These are phyloP conservation scores for Aphrophora alni DNA, from an alignment of 2,888 invertebrate species.

Conservation along the genomic window DNA sequence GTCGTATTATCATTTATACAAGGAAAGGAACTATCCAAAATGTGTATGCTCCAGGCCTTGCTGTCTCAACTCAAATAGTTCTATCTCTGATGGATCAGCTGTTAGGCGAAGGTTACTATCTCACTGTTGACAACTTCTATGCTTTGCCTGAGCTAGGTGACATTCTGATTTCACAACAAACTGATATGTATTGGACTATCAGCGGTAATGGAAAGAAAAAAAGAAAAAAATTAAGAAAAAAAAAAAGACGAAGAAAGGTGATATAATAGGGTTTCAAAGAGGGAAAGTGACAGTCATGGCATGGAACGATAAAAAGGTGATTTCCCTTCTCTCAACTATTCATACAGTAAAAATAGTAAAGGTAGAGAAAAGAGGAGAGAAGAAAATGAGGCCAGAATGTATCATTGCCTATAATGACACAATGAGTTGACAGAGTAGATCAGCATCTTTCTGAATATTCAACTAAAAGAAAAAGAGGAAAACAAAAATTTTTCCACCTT, in stretches of 20 bases:
- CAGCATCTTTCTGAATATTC: neutral
- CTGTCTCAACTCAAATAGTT: slow-evolving; percentile 45
- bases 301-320: too few relatives aligned
- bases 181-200: slow-evolving; percentile 6
- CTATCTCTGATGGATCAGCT: slow-evolving; percentile 4
- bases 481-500: neutral
- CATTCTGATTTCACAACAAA: neutral
- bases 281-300: neutral
- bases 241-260: neutral
- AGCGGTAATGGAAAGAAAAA: too few relatives aligned
- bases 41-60: slow-evolving; percentile 43
- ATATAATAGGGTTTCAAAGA: neutral
- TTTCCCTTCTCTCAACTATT: too few relatives aligned
- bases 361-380: neutral
- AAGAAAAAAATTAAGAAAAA: too few relatives aligned
- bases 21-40: slow-evolving; percentile 48
- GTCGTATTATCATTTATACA: slow-evolving; percentile 51
- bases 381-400: neutral
- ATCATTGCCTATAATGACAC: too few relatives aligned
- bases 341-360: too few relatives aligned
- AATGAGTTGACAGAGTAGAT: neutral
- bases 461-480: neutral
- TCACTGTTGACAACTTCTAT: slow-evolving; percentile 13
- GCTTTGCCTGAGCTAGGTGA: neutral
- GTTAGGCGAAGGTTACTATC: slow-evolving; percentile 4